Evolutionary conservation across 35 echinoderm and acorn worm species (phyloP).

Genomic region (Strongylocentrotus purpuratus): DNA sequence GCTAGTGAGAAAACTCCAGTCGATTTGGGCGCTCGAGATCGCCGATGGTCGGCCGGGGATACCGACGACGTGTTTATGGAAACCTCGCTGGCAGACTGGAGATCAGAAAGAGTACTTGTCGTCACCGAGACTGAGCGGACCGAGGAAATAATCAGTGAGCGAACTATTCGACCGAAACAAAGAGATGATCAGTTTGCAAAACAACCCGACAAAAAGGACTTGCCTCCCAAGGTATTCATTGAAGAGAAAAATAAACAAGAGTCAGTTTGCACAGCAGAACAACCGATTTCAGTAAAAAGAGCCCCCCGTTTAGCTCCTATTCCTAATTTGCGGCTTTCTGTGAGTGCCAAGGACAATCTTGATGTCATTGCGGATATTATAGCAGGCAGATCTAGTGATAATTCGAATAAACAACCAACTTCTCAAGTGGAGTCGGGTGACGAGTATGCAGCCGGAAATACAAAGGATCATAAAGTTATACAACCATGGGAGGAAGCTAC

Average conservation of each 20-base stretch:
- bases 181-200: conserved; percentile 32
- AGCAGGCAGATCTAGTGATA: conserved; percentile 25
- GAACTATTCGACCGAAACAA: conserved; percentile 23
- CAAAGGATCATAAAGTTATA: neutral
- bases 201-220: neutral
- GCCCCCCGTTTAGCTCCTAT: conserved; percentile 31
- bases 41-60: conserved; percentile 37
- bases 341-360: conserved; percentile 40
- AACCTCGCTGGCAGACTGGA: conserved; percentile 20
- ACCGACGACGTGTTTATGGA: conserved; percentile 30
- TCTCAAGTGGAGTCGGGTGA: conserved; percentile 16
- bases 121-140: conserved; percentile 9
- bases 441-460: neutral
- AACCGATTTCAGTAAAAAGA: conserved; percentile 4
- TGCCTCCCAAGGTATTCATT: conserved; percentile 16
- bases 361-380: conserved; percentile 42
- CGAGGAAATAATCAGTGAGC: conserved; percentile 36
- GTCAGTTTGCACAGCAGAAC: conserved; percentile 31
- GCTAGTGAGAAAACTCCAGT: neutral
- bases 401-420: conserved; percentile 2
- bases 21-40: neutral
- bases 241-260: conserved; percentile 48
- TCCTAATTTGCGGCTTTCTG: conserved; percentile 34
- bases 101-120: neutral
- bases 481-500: neutral